These are phyloP conservation scores for Elymnias hypermnestra DNA, from an alignment of 1,140 invertebrate genomes.

Conservation along the genomic window DNA sequence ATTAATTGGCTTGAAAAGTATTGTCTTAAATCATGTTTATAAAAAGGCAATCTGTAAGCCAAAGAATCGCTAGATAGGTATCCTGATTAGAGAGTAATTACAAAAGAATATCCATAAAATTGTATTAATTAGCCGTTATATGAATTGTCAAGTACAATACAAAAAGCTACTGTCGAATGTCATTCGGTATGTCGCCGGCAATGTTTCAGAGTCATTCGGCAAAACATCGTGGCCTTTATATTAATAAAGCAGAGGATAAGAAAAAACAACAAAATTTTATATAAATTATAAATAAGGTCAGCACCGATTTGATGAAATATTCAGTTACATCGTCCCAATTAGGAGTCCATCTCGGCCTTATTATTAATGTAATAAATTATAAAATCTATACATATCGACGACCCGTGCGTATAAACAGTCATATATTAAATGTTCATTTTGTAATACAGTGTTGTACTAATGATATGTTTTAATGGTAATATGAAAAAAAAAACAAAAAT, in stretches of 20 bases:
- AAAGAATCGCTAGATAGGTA: not conserved
- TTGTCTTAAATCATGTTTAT: too few relatives aligned
- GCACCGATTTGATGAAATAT: conserved; percentile 27
- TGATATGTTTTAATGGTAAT: too few relatives aligned
- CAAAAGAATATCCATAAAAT: conserved; percentile 14
- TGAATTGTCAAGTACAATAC: not conserved
- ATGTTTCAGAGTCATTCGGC: conserved; percentile 13
- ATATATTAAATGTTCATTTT: too few relatives aligned
- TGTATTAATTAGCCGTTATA: conserved; percentile 9
- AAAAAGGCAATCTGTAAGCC: not conserved
- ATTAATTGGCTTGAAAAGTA: too few relatives aligned
- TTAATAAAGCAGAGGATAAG: conserved; percentile 31
- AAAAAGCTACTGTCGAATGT: conserved; percentile 12
- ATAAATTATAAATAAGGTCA: conserved; percentile 38
- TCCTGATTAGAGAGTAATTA: conserved; percentile 5
- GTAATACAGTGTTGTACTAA: too few relatives aligned
- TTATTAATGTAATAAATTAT: conserved; percentile 50
- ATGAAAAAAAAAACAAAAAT: too few relatives aligned
- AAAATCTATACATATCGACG: too few relatives aligned
- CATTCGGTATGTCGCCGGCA: conserved; percentile 33
- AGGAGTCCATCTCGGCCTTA: conserved; percentile 30
- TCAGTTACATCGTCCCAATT: conserved; percentile 36
- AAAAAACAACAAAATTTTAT: conserved; percentile 41
- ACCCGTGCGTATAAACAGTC: too few relatives aligned
- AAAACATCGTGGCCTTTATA: conserved; percentile 27